Percentiles rank a stretch among this genome's conserved stretches.
Evolutionary conservation across 2,888 invertebrate species (phyloP).

Genomic region (Nudaria mundana): DNA sequence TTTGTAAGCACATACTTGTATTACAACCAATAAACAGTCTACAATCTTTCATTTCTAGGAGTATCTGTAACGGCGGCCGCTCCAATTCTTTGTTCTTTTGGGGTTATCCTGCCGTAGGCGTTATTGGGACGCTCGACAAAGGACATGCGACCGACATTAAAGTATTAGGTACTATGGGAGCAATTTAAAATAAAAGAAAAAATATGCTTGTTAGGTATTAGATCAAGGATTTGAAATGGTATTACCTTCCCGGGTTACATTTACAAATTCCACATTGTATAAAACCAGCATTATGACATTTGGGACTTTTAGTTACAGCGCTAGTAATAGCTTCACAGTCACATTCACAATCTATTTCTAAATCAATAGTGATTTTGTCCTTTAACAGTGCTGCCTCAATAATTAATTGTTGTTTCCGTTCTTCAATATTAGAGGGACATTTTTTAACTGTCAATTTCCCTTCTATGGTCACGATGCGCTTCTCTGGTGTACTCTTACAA

Average conservation of each 20-base stretch:
- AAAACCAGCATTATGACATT: conserved; percentile 69
- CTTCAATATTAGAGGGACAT: conserved; percentile 34
- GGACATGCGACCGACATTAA: no score
- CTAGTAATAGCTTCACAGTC: conserved; percentile 82
- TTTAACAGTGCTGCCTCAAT: conserved; percentile 82
- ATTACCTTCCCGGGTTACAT: conserved; percentile 68
- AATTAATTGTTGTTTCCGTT: conserved; percentile 14
- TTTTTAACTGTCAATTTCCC: conserved; percentile 39
- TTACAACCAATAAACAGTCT: no score
- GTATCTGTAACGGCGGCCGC: no score
- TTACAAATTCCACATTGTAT: conserved; percentile 84
- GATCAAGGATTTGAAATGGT: neutral
- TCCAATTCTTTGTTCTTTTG: no score
- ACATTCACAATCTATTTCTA: conserved; percentile 89
- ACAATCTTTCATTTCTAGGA: no score
- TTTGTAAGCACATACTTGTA: no score
- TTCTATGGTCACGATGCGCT: conserved; percentile 32
- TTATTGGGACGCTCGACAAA: no score
- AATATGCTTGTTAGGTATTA: no score
- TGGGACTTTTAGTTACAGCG: conserved; percentile 35
- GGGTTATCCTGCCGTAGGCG: no score
- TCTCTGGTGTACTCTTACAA: conserved; percentile 38
- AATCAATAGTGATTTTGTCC: conserved; percentile 84
- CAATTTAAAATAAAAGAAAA: no score
- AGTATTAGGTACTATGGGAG: no score